Evolutionary conservation across 2,113 vertebrate genomes (phyloP).

Genomic region (Lepidothrix coronata): DNA sequence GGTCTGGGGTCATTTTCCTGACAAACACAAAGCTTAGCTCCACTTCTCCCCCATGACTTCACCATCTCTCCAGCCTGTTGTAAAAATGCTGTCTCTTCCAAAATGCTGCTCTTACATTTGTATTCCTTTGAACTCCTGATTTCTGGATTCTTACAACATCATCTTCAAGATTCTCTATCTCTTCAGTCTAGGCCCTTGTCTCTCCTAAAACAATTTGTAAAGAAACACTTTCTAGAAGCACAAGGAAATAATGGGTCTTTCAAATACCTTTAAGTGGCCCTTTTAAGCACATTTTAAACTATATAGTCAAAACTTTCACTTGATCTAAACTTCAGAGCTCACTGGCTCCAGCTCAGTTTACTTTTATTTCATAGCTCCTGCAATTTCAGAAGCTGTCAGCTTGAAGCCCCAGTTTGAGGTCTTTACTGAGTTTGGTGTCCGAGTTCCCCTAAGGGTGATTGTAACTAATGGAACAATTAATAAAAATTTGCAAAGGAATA

Average conservation of each 20-base stretch:
- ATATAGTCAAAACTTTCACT: neutral
- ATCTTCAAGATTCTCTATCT: neutral
- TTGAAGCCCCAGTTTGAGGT: neutral
- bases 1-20: neutral
- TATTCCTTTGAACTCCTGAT: neutral
- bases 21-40: neutral
- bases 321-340: neutral
- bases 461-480: neutral
- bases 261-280: neutral
- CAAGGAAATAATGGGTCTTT: neutral
- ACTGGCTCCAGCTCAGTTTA: neutral
- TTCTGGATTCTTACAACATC: neutral
- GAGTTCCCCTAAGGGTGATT: neutral
- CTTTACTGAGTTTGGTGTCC: neutral
- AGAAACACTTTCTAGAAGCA: neutral
- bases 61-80: neutral
- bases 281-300: neutral
- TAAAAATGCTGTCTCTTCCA: neutral
- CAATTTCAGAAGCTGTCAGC: neutral
- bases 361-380: neutral
- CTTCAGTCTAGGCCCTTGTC: neutral
- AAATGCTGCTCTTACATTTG: neutral
- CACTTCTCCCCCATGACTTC: neutral
- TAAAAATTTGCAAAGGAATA: neutral
- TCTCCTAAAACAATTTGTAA: neutral